These are phyloP conservation scores for Glomeris marginata DNA, from an alignment of 2,888 invertebrate species.

Conservation along the genomic window DNA sequence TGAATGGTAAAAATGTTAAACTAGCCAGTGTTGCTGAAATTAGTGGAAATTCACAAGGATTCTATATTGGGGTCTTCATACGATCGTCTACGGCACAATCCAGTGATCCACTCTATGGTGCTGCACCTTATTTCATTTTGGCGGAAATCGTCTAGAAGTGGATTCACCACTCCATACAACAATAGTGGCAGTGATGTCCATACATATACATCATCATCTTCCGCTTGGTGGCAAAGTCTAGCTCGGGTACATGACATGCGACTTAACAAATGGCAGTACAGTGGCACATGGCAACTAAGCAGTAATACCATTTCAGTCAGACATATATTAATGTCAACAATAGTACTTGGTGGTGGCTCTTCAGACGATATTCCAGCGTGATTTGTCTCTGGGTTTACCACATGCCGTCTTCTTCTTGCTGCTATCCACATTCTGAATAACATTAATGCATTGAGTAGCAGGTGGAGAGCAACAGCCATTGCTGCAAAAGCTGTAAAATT, in stretches of 20 bases:
- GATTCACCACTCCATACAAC: conserved; percentile 13
- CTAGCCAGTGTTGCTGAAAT: no score
- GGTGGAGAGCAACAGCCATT: conserved; percentile 7
- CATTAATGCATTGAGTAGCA: conserved; percentile 8
- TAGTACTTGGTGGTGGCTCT: conserved; percentile 1
- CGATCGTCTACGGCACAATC: no score
- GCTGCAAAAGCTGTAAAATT: conserved; percentile 11
- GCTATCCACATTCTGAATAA: conserved; percentile 13
- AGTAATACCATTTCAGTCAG: conserved; percentile 11
- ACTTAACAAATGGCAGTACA: conserved; percentile 12
- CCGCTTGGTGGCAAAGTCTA: not conserved
- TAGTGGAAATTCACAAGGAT: no score
- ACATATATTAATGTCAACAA: conserved; percentile 9
- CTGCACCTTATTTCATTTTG: no score
- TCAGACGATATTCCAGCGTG: not conserved
- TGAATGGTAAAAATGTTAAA: no score
- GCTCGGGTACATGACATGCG: conserved; percentile 3
- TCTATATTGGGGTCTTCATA: no score
- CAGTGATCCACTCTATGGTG: no score
- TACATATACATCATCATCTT: conserved; percentile 7
- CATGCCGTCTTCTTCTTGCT: conserved; percentile 11
- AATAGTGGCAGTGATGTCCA: conserved; percentile 15
- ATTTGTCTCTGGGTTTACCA: conserved; percentile 12
- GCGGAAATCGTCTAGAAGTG: conserved; percentile 14
- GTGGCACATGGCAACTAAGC: conserved; percentile 13